These are phyloP conservation scores for Megaceryle alcyon DNA, from an alignment of 2,797 vertebrate genomes.

Conservation along the genomic window DNA sequence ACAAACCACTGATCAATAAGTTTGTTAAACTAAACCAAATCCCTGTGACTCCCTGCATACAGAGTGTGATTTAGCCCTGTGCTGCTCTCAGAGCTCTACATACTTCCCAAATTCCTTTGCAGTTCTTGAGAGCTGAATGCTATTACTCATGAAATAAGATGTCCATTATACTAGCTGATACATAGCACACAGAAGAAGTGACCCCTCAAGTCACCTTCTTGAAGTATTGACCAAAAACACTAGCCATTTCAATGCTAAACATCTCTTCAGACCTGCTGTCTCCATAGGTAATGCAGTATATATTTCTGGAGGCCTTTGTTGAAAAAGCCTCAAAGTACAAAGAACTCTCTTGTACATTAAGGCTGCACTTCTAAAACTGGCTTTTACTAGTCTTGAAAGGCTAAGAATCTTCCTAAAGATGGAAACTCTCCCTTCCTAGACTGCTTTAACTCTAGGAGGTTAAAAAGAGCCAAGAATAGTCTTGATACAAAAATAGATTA, in stretches of 20 bases:
- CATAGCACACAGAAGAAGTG: background rate
- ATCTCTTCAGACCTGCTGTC: background rate
- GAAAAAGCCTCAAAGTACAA: background rate
- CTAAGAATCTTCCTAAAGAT: background rate
- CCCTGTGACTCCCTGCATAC: background rate
- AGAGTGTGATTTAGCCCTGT: background rate
- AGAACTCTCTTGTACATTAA: background rate
- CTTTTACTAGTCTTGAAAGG: background rate
- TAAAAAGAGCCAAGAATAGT: background rate
- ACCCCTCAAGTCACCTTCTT: background rate
- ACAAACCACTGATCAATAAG: fast-evolving
- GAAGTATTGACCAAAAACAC: background rate
- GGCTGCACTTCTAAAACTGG: background rate
- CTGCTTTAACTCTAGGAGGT: background rate
- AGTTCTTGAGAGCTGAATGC: background rate
- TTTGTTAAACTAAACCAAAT: background rate
- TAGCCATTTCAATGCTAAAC: background rate
- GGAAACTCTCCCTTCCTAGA: background rate
- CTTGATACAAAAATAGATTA: constrained; percentile 5
- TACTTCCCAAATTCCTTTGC: background rate
- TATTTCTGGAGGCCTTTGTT: background rate
- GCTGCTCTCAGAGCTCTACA: background rate
- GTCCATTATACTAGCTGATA: background rate
- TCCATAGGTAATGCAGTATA: background rate
- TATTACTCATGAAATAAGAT: background rate